Percentiles rank a stretch among this genome's conserved stretches.
phyloP scores from a whole-genome alignment of 1,140 invertebrate genomes.

The Drosophila ironensis region DNA sequence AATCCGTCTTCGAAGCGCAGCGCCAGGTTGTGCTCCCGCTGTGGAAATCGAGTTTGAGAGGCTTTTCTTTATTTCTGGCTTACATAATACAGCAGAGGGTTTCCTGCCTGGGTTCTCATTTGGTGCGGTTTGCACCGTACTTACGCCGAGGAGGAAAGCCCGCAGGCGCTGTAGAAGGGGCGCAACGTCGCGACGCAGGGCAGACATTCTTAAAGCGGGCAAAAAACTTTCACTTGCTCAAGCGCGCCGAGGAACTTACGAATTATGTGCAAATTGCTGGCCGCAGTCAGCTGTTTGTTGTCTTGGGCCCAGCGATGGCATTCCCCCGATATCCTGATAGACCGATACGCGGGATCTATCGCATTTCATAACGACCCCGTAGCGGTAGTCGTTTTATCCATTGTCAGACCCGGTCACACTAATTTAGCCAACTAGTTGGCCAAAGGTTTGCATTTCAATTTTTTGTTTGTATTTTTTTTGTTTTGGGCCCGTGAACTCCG shows the following conservation, averaged over 20 bases:
- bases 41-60: conserved; percentile 4
- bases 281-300: conserved; percentile 17
- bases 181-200: conserved; percentile 84
- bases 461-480: background rate
- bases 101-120: background rate
- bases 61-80: conserved; percentile 22
- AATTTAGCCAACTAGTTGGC: too few relatives aligned
- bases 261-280: conserved; percentile 3
- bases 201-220: conserved; percentile 40
- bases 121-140: too few relatives aligned
- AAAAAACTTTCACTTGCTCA: background rate
- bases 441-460: background rate
- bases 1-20: conserved; percentile 86
- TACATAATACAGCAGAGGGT: conserved; percentile 59
- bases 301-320: conserved; percentile 2
- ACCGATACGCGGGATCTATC: too few relatives aligned
- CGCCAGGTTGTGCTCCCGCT: conserved; percentile 85
- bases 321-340: too few relatives aligned
- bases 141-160: conserved; percentile 85
- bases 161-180: conserved; percentile 84
- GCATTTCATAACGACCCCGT: too few relatives aligned
- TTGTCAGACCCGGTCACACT: too few relatives aligned
- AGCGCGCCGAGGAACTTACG: background rate
- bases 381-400: too few relatives aligned
- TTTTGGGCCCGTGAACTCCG: background rate